Percentiles rank a stretch among this genome's conserved stretches.
Evolutionary conservation across 2,888 invertebrate genomes (phyloP).

Genomic region (Operophtera brumata): DNA sequence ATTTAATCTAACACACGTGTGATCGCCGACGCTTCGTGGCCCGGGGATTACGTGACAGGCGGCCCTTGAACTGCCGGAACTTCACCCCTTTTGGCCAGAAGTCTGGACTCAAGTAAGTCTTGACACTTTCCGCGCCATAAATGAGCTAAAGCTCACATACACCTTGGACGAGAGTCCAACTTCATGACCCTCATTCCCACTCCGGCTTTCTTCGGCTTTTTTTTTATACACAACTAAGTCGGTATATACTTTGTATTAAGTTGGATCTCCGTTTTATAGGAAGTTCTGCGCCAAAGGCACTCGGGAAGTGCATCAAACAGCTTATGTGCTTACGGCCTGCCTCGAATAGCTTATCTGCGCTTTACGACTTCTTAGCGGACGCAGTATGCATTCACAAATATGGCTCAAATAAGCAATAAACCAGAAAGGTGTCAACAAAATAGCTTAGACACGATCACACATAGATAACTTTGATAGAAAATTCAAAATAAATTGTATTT

Average conservation of each 20-base stretch:
- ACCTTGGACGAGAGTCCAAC: no score
- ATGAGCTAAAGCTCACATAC: no score
- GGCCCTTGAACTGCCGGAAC: no score
- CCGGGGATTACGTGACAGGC: no score
- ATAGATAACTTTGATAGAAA: constrained; percentile 1
- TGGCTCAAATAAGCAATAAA: constrained; percentile 23
- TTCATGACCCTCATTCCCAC: no score
- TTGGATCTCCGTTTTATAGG: constrained; percentile 1
- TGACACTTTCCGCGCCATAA: no score
- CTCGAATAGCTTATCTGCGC: constrained; percentile 31
- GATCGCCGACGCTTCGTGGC: no score
- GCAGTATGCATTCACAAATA: constrained; percentile 26
- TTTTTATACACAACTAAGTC: no score
- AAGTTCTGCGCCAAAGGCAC: constrained; percentile 9
- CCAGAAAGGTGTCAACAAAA: constrained; percentile 14
- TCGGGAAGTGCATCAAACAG: constrained; percentile 28
- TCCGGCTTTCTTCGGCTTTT: no score
- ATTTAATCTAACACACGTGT: no score
- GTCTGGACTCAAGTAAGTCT: no score
- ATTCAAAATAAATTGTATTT: background rate
- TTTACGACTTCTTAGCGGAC: constrained; percentile 30
- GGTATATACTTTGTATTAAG: background rate
- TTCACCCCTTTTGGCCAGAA: no score
- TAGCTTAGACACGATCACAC: constrained; percentile 6
- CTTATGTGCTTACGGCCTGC: constrained; percentile 30